Conservation (phyloP, 1,140 invertebrate genomes). For the Heliconius nattereri region DNA sequence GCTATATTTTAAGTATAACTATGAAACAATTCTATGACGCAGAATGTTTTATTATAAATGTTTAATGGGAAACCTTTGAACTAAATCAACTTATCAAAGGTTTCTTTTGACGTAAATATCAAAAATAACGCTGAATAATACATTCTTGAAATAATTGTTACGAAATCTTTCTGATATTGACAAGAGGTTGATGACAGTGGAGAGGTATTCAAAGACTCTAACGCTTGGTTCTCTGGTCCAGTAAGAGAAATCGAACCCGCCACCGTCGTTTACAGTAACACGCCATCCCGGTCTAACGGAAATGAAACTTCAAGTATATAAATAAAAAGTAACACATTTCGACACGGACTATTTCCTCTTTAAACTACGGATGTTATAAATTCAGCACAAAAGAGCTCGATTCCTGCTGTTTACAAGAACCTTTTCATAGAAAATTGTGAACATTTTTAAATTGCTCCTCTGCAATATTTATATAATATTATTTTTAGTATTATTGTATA, state of each 20-base stretch:
- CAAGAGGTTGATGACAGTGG: no score
- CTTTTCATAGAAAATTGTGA: conserved; percentile 14
- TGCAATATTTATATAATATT: conserved; percentile 1
- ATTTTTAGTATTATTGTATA: neutral
- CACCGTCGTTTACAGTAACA: neutral
- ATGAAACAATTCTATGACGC: neutral
- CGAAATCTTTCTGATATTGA: no score
- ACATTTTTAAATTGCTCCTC: neutral
- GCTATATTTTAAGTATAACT: neutral
- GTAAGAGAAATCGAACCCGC: no score
- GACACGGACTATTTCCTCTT: conserved; percentile 13
- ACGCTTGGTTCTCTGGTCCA: no score
- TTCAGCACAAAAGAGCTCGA: conserved; percentile 12
- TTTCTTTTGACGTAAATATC: conserved; percentile 21
- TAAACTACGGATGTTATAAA: conserved; percentile 15
- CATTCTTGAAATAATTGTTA: neutral
- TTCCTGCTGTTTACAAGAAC: conserved; percentile 15
- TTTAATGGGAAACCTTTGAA: conserved; percentile 21
- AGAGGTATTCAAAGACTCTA: no score
- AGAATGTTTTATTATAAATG: neutral
- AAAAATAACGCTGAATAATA: neutral
- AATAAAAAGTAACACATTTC: conserved; percentile 13
- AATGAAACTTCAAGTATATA: neutral
- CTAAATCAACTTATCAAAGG: conserved; percentile 8
- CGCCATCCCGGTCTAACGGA: neutral